phyloP scores from a whole-genome alignment of 2,888 invertebrate genomes.

The Acanthacorydalis orientalis region DNA sequence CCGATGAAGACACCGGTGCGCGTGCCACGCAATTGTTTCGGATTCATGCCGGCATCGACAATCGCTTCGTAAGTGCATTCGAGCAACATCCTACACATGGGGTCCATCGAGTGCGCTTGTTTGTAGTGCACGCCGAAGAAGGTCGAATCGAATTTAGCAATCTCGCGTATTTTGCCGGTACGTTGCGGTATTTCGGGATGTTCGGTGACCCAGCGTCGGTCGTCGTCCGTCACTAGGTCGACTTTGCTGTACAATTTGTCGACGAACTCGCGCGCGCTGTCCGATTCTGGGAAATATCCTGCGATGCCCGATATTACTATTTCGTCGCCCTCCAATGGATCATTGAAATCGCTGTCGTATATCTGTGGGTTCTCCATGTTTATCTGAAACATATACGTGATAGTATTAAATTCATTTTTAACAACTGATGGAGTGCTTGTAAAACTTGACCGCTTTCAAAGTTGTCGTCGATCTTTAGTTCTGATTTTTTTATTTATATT shows the following conservation, averaged over 20 bases:
- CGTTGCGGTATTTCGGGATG: slow-evolving; percentile 39
- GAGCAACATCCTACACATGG: slow-evolving; percentile 36
- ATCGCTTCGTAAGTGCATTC: slow-evolving; percentile 42
- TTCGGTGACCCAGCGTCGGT: slow-evolving; percentile 55
- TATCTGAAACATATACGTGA: too few species aligned
- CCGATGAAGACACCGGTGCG: slow-evolving; percentile 70
- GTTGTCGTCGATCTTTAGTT: too few species aligned
- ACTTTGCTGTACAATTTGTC: slow-evolving; percentile 57
- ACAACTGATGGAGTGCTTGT: too few species aligned
- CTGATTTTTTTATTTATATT: too few species aligned
- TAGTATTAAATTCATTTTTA: too few species aligned
- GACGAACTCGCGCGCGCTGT: slow-evolving; percentile 51
- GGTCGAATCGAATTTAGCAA: slow-evolving; percentile 34
- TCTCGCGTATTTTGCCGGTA: slow-evolving; percentile 44
- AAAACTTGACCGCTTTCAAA: too few species aligned
- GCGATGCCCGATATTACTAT: slow-evolving; percentile 49
- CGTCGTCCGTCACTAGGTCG: slow-evolving; percentile 70
- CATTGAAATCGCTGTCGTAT: too few species aligned
- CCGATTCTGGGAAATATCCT: slow-evolving; percentile 62
- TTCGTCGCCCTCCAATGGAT: slow-evolving; percentile 33
- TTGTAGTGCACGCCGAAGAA: slow-evolving; percentile 53
- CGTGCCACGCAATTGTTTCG: slow-evolving; percentile 48
- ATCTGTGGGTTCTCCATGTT: too few species aligned
- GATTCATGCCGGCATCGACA: slow-evolving; percentile 47
- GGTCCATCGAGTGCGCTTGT: slow-evolving; percentile 39